phyloP scores from a whole-genome alignment of 2,113 vertebrate genomes.

The Diadophis punctatus region DNA sequence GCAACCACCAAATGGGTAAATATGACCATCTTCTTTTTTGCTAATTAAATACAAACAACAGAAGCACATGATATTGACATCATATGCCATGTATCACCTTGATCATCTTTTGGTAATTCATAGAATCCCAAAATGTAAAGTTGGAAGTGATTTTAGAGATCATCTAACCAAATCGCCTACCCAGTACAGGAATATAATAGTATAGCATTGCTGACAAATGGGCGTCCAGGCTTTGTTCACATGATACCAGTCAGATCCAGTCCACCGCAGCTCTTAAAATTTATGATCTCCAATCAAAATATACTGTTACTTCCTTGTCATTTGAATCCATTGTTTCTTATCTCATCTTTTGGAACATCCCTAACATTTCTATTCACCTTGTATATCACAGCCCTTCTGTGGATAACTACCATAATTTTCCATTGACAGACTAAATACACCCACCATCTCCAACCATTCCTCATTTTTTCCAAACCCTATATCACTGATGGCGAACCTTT shows the following conservation, averaged over 20 bases:
- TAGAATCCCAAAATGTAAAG: not conserved
- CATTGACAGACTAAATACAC: not conserved
- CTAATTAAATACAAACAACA: slow-evolving; percentile 58
- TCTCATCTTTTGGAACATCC: not conserved
- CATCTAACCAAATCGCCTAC: not conserved
- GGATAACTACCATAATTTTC: not conserved
- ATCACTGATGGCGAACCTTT: too few relatives aligned
- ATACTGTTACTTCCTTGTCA: not conserved
- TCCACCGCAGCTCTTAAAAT: not conserved
- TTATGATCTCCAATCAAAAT: not conserved
- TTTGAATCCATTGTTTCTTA: not conserved
- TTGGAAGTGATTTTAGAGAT: not conserved
- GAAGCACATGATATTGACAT: slow-evolving; percentile 51
- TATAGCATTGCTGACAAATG: not conserved
- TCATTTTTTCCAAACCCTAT: not conserved
- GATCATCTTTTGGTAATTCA: slow-evolving; percentile 43
- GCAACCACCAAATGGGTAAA: slow-evolving; percentile 62
- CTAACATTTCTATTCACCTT: not conserved
- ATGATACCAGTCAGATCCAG: not conserved
- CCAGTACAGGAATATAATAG: not conserved
- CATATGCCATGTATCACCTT: slow-evolving; percentile 49
- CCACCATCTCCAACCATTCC: not conserved
- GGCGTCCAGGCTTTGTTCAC: not conserved
- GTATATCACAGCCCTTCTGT: not conserved
- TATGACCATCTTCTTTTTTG: slow-evolving; percentile 60